Evolutionary conservation across 2,888 invertebrate genomes (phyloP), one percentile per base, ranked within the genome.

Genomic region (Nephrocerus scutellatus): DNA sequence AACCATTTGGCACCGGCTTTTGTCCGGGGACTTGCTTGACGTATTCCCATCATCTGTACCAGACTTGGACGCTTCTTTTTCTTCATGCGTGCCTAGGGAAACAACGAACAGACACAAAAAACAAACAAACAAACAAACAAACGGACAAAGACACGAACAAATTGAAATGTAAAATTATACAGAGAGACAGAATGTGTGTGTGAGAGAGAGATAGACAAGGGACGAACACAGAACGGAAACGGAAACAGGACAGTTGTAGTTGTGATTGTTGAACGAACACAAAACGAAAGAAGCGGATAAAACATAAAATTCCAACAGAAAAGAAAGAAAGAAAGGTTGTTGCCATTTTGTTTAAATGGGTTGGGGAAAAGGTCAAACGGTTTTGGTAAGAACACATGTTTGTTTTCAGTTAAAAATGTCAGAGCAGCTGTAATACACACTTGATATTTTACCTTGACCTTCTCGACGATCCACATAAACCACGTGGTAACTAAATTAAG

Each of bases 401-500:
- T n/a, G n/a, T n/a, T n/a, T n/a, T n/a, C n/a, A n/a, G n/a, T n/a
- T n/a, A n/a, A n/a, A n/a, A n/a, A n/a, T n/a, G n/a, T n/a, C n/a
- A 41, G 49, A 44, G 52, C 49, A 56, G 54, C 49, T 55, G 53
- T 53, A 40, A 48, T 49, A 54, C 51, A 53, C 54, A 54, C 52
- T 55, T 50, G 48, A 54, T 55, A 55, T 56, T 61, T 63, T 71
- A 79, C 80, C 75, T 77, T 84, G 73, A 88, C 89, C 58, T 82
- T 72, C 54, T 83, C 80, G 54, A 82, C 80, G 50, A 91, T 73
- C 74, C 86, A 90, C 70, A 86, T 81, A 46, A 89, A 75, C 90
- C 91, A 90, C 30, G 89, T 91, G 30, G 95, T 96, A 58, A 98
- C 80, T 50, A 99, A 77, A 70, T 98, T 99, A 51, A 99, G 80